A percentile compares a stretch with the other conserved stretches of the same genome.
Evolutionary conservation across 1,140 invertebrate species (phyloP).

Genomic region (Drosophila seguyi): DNA sequence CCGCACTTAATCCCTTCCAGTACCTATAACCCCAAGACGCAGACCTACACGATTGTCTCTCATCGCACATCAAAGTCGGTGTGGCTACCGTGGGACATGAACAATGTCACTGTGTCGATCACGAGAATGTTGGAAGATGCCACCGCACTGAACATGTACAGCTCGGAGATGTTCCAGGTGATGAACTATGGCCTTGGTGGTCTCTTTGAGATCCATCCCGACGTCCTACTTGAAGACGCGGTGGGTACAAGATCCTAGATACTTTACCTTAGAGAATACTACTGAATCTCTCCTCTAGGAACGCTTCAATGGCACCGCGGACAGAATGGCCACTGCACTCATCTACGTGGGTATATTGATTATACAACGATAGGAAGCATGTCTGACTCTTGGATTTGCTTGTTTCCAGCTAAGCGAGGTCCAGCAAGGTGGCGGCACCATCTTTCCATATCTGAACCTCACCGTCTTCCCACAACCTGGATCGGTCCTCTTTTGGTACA

Average conservation of each 20-base stretch:
- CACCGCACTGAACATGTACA: constrained; percentile 9
- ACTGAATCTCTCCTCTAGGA: not conserved
- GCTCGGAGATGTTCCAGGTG: constrained; percentile 20
- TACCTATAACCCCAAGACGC: not conserved
- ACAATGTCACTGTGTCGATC: not conserved
- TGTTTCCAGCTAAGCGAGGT: constrained; percentile 99
- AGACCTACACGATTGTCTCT: not conserved
- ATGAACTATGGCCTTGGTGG: constrained; percentile 35
- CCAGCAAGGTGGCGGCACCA: constrained; percentile 96
- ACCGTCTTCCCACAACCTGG: constrained; percentile 95
- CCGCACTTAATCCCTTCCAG: not conserved
- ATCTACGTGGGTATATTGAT: constrained; percentile 21
- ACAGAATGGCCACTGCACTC: constrained; percentile 21
- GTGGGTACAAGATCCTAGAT: not conserved
- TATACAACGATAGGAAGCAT: no score
- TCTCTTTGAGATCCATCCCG: constrained; percentile 2
- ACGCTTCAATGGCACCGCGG: not conserved
- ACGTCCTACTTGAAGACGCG: not conserved
- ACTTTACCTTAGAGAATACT: rapidly evolving
- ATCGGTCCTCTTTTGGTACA: constrained; percentile 97
- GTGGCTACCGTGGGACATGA: not conserved
- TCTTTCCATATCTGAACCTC: constrained; percentile 93
- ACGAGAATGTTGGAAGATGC: not conserved
- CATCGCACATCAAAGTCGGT: constrained; percentile 25
- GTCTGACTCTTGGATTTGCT: no score